Percentiles rank a stretch among this genome's conserved stretches.
Evolutionary conservation across 2,113 vertebrate species (phyloP).

Genomic region (Isurus oxyrinchus): DNA sequence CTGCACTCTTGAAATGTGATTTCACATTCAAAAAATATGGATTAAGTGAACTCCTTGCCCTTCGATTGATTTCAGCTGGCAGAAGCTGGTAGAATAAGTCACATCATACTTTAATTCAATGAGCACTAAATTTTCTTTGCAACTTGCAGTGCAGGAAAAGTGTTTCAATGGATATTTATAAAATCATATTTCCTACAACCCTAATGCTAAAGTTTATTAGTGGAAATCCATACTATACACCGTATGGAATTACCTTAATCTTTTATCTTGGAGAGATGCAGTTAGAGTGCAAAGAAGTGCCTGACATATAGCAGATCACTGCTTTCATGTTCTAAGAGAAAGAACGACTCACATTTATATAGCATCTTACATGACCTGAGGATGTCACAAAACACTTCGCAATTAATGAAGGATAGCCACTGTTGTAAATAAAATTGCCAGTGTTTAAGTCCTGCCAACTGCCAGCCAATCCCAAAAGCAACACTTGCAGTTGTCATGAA

Average conservation of each 20-base stretch:
- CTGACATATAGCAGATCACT: neutral
- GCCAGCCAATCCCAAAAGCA: neutral
- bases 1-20: conserved; percentile 81
- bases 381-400: neutral
- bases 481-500: neutral
- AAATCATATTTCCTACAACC: neutral
- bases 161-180: neutral
- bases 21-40: conserved; percentile 82
- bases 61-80: conserved; percentile 65
- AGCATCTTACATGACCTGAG: neutral
- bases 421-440: neutral
- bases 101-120: conserved; percentile 15
- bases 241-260: neutral
- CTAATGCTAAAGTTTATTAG: neutral
- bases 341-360: neutral
- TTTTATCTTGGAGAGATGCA: neutral
- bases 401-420: neutral
- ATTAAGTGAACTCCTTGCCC: conserved; percentile 80
- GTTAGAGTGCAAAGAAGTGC: neutral
- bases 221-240: neutral
- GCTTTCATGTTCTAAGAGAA: neutral
- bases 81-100: conserved; percentile 36
- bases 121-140: neutral
- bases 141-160: neutral
- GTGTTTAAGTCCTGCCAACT: no score